Evolutionary conservation across 2,888 invertebrate species (phyloP), one percentile per base, ranked within the genome.

Genomic region (Drosophila kokeensis): DNA sequence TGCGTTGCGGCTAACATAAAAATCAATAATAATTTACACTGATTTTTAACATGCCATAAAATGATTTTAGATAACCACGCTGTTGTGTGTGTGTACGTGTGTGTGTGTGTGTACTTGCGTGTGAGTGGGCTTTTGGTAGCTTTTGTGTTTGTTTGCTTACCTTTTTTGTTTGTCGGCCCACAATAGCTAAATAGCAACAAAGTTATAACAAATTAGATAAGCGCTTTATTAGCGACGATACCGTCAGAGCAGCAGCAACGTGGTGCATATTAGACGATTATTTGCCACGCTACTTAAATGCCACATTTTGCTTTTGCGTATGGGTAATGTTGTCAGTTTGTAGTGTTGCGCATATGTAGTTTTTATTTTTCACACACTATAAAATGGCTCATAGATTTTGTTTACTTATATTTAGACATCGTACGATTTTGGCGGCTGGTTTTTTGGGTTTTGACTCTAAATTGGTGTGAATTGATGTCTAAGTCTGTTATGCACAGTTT

Each of bases 131-230:
- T 70, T 68, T 80, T 60, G 70, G 63, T 78, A 76, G 70, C 70
- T 65, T 73, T 75, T 70, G 73, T 81, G 18, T 34, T 24, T 50
- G 78, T 81, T 63, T 79, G 87, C 67, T 71, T 82, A 80, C 62
- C 59, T 70, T 82, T 24, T 76, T 80, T 77, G 77, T 77, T 77
- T 77, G 81, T 66, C 66, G 76, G 66, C 80, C 80, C 67, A 69
- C 68, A 69, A 82, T 61, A 70, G 83, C 65, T 80, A 85, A 87
- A 87, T 82, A 84, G 61, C 77, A 83, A 81, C 88, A 79, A 82
- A 80, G 83, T 73, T 82, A 61, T 75, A 75, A 72, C 80, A 87
- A 83, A 87, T 85, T 85, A 83, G 88, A 87, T 83, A 87, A 87
- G 83, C 88, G 73, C 73, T 85, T 83, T 87, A 87, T 88, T 83